Percentiles rank a stretch among this genome's conserved stretches.
Evolutionary conservation across 2,113 vertebrate species (phyloP).

Genomic region (Anser cygnoides): DNA sequence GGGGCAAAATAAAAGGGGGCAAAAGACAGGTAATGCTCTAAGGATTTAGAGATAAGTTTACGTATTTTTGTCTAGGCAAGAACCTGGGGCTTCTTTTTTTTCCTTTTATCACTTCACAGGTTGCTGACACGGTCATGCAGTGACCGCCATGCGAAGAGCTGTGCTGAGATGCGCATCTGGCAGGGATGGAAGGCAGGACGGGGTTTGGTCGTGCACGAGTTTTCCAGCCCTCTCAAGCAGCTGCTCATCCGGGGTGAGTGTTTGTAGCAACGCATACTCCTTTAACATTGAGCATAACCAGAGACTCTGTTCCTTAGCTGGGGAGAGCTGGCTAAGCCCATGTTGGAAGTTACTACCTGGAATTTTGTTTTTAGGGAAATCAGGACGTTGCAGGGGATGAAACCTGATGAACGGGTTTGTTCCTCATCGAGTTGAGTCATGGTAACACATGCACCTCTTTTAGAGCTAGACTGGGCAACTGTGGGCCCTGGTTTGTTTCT

Average conservation of each 20-base stretch:
- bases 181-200: neutral
- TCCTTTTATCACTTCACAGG: fast-evolving
- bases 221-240: neutral
- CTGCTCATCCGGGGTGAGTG: neutral
- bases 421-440: neutral
- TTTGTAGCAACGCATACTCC: neutral
- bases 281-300: neutral
- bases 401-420: neutral
- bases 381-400: neutral
- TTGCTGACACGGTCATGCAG: neutral
- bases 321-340: neutral
- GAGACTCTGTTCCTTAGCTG: neutral
- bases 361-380: neutral
- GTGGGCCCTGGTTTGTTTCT: neutral
- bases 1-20: neutral
- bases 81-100: neutral
- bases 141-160: fast-evolving
- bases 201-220: neutral
- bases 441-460: neutral
- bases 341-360: neutral
- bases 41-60: neutral
- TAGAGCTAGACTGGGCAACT: neutral
- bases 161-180: neutral
- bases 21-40: neutral
- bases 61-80: neutral